Base-by-base conservation (phyloP, 2,113 vertebrate genomes). In the Neofelis nebulosa region DNA sequence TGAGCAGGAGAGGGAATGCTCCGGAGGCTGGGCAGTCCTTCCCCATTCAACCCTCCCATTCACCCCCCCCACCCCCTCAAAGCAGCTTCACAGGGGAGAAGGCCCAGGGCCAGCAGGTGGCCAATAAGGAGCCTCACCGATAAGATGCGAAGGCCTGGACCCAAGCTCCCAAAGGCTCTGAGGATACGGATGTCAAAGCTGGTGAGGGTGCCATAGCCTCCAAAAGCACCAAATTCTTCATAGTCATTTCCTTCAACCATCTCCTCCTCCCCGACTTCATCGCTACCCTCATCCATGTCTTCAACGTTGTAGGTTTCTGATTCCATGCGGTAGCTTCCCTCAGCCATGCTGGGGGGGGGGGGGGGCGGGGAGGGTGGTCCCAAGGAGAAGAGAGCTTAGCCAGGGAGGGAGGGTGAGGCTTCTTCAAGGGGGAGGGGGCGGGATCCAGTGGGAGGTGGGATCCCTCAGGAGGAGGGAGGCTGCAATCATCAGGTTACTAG, bases 181-280 rank as follows among this genome's bases (percentile, higher is more conserved):
- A 97, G 97, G 71, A 96, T 65, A 33, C 73, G 94, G 38, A 95
- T 85, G 90, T 96, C 94, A 73, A 97, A 96, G 73, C 78, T 97
- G 89, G 90, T 97, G 92, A 97, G 82, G 83, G 86, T n/a, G 31
- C 94, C 95, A 13, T 92, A 96, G 91, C 89, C 96, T 55, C 97
- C 96, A 48, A 98, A 95, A 91, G 92, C 97, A 91, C 97, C 86
- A 16, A 93, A 93, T 81, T 96, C 97, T 93, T 96, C 95, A 52
- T 93, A 96, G 78, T 93, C 87, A 4, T 95, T 95, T 41, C 92
- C 83, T 93, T 94, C 86, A 19, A 84, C 61, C 95, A 92, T 95
- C 78, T 89, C 92, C 55, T 96, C 95, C 48, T 89, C 95, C 52
- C 96, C 52, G 27, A 55, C 66, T 36, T 63, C 94, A 27, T 81